Conservation (phyloP, 2,888 invertebrate species). For the Idaea aversata region DNA sequence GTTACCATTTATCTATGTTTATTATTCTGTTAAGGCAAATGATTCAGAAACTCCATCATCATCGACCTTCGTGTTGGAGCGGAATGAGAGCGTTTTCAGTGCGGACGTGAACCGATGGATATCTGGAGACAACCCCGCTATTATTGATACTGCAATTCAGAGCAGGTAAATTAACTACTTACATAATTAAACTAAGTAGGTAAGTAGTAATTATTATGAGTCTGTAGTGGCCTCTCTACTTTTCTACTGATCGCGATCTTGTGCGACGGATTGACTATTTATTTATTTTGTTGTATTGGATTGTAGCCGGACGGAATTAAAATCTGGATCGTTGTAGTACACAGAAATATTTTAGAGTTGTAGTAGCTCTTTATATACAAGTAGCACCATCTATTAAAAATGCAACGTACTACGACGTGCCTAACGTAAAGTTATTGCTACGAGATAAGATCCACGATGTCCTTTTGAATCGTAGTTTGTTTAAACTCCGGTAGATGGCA, state of each 20-base stretch:
- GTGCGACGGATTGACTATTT: no score
- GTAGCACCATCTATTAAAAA: not conserved
- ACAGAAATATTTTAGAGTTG: no score
- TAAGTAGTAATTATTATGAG: no score
- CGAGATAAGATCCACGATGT: not conserved
- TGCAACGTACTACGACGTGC: not conserved
- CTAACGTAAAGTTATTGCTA: no score
- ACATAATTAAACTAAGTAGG: not conserved
- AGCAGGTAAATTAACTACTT: slow-evolving; percentile 36
- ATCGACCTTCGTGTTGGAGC: slow-evolving; percentile 1
- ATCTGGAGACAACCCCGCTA: slow-evolving; percentile 28
- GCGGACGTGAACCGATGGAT: slow-evolving; percentile 52
- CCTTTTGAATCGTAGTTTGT: not conserved
- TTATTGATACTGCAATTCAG: slow-evolving; percentile 37
- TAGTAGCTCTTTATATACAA: not conserved
- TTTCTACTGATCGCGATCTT: no score
- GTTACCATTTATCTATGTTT: no score
- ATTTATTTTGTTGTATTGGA: no score
- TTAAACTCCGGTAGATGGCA: not conserved
- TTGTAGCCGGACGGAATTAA: no score
- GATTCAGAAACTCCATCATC: not conserved
- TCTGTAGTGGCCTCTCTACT: no score
- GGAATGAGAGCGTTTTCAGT: slow-evolving; percentile 42
- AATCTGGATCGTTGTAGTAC: no score
- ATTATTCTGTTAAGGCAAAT: not conserved